A percentile compares a stretch with the other conserved stretches of the same genome.
phyloP scores from a whole-genome alignment of 1,140 invertebrate genomes.

The Drosophila repletoides region DNA sequence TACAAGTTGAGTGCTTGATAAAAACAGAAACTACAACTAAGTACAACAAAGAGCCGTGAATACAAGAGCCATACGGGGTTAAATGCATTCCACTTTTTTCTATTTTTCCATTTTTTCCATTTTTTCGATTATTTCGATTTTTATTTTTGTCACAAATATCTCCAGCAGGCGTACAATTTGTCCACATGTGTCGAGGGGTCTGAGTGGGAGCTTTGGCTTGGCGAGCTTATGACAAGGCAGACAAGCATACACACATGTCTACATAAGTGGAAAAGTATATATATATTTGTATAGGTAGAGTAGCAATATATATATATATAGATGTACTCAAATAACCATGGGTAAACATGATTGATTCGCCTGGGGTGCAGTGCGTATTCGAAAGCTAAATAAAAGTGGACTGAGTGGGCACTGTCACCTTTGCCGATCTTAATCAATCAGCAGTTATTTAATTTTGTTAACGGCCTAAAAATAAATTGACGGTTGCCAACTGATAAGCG shows the following conservation, averaged over 20 bases:
- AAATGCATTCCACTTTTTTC: conserved; percentile 11
- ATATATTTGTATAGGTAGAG: neutral
- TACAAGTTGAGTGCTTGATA: conserved; percentile 45
- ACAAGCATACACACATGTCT: neutral
- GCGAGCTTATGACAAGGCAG: conserved; percentile 7
- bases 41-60: conserved; percentile 16
- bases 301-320: neutral
- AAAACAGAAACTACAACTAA: conserved; percentile 28
- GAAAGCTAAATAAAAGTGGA: conserved; percentile 22
- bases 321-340: neutral
- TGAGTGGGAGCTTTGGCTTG: conserved; percentile 12
- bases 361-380: conserved; percentile 1
- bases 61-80: neutral
- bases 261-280: neutral
- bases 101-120: too few species aligned
- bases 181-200: conserved; percentile 27
- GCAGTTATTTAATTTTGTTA: conserved; percentile 44
- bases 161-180: conserved; percentile 6
- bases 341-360: conserved; percentile 66
- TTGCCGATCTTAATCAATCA: conserved; percentile 54
- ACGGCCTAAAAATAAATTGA: conserved; percentile 65
- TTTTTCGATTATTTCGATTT: neutral
- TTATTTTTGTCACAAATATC: neutral
- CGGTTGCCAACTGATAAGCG: conserved; percentile 43
- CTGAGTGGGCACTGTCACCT: conserved; percentile 17